Percentiles rank a stretch among this genome's conserved stretches.
phyloP scores from a whole-genome alignment of 2,888 invertebrate species.

The Criorhina ranunculi region DNA sequence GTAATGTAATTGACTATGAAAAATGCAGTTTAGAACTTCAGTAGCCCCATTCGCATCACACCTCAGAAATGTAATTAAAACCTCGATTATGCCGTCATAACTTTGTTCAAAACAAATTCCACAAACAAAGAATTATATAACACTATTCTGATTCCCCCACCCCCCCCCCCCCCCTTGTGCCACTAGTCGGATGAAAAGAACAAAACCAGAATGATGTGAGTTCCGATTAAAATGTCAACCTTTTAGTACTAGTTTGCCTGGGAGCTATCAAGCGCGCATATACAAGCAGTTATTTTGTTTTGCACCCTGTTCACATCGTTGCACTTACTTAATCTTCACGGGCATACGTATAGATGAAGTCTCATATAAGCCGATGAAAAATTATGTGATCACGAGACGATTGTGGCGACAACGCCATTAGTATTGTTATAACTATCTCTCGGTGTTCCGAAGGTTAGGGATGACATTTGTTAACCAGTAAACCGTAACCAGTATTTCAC shows the following conservation, averaged over 20 bases:
- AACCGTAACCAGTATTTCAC: conserved; percentile 23
- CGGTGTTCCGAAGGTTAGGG: conserved; percentile 1
- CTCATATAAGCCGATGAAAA: conserved; percentile 23
- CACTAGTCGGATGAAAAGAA: conserved; percentile 10
- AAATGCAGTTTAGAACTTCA: background rate
- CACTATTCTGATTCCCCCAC: background rate
- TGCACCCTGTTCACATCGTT: conserved; percentile 24
- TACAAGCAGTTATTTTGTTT: conserved; percentile 10
- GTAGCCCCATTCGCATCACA: conserved; percentile 37
- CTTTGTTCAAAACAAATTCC: conserved; percentile 52
- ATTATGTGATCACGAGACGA: conserved; percentile 1
- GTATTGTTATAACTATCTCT: background rate
- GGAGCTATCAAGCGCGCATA: conserved; percentile 16
- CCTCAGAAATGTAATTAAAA: conserved; percentile 47
- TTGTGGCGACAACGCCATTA: background rate
- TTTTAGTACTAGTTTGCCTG: background rate
- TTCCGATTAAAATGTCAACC: conserved; percentile 20
- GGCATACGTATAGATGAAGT: conserved; percentile 31
- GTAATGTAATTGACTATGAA: conserved; percentile 1
- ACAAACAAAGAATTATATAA: conserved; percentile 54
- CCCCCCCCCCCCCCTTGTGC: background rate
- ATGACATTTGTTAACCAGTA: conserved; percentile 21
- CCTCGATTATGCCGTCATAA: conserved; percentile 56
- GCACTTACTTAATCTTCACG: conserved; percentile 30
- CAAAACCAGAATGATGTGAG: conserved; percentile 19